These are phyloP conservation scores for Corythornis cristatus DNA, from an alignment of 2,113 vertebrate species.

Conservation along the genomic window DNA sequence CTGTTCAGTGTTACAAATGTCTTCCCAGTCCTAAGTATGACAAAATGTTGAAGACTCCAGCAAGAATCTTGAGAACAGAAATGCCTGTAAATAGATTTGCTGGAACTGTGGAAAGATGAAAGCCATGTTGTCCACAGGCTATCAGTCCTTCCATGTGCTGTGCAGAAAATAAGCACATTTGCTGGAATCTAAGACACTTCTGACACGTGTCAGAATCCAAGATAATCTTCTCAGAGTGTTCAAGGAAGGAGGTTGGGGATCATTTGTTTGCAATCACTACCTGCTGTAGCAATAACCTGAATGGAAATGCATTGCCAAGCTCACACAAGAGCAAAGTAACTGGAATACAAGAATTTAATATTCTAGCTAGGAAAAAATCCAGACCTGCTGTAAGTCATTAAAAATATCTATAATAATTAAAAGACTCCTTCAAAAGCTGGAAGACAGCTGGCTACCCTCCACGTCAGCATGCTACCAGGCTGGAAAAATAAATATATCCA, in stretches of 20 bases:
- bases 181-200: not conserved
- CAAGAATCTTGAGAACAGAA: conserved; percentile 13
- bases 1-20: not conserved
- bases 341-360: not conserved
- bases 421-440: not conserved
- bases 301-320: not conserved
- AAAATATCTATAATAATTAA: not conserved
- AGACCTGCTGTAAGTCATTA: not conserved
- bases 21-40: not conserved
- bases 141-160: not conserved
- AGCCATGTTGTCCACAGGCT: not conserved
- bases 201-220: not conserved
- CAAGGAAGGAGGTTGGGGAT: not conserved
- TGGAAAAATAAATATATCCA: not conserved
- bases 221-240: not conserved
- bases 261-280: not conserved
- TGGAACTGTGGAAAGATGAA: not conserved
- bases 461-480: not conserved
- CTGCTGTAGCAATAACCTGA: not conserved
- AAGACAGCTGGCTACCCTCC: not conserved
- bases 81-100: not conserved
- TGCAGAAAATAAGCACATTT: not conserved
- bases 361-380: not conserved
- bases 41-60: not conserved
- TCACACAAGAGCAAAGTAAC: not conserved